phyloP scores from a whole-genome alignment of 2,797 vertebrate genomes.

The Perdix hodgsoniae region DNA sequence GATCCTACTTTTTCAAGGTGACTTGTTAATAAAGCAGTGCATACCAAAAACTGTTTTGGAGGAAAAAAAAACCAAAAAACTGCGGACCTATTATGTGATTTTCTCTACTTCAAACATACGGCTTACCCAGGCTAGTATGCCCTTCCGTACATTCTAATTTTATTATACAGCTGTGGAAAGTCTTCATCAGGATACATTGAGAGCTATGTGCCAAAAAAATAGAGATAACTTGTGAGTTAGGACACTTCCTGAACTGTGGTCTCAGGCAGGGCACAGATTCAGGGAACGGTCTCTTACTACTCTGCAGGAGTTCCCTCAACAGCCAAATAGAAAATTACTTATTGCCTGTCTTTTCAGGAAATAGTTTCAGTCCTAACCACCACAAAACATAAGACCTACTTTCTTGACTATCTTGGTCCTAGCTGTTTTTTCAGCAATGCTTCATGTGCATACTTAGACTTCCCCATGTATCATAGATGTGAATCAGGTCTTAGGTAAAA shows the following conservation, averaged over 20 bases:
- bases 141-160: background rate
- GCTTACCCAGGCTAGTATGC: background rate
- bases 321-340: rapidly evolving
- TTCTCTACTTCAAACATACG: background rate
- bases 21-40: background rate
- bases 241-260: background rate
- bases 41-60: background rate
- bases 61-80: background rate
- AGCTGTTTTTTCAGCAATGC: background rate
- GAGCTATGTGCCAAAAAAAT: background rate
- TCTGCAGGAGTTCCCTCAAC: background rate
- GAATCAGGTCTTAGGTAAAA: background rate
- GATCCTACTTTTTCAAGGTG: background rate
- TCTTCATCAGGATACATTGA: background rate
- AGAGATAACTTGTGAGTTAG: background rate
- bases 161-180: background rate
- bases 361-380: background rate
- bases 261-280: background rate
- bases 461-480: background rate
- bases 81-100: background rate
- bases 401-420: background rate
- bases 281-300: background rate
- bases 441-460: background rate
- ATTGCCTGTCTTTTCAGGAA: background rate
- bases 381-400: background rate